Base-by-base conservation (phyloP, 2,113 vertebrate species). In the Eupsittula cactorum region DNA sequence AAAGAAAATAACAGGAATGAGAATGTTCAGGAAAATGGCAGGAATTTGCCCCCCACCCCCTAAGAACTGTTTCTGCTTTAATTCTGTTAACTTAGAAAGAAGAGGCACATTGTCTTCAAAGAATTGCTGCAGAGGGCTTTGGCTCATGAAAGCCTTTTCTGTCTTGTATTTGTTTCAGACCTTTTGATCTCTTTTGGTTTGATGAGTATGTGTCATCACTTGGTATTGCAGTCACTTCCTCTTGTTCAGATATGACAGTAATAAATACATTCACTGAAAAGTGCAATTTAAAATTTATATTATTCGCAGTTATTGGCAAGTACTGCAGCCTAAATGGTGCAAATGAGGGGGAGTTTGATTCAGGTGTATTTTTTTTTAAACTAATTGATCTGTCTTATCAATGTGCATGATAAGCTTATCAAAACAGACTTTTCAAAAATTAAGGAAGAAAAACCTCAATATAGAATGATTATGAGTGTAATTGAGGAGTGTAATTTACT, bases 401-500 rank as follows among this genome's bases (percentile, higher is more conserved):
- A 73, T 91, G 74, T 88, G 63, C 62, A 35, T 49, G 57, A 82
- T 85, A 85, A 82, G 44, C 84, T 93, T 93, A 92, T 86, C 74
- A 94, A 90, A 95, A 90, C 49, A 89, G 82, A 69, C 74, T 95
- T 95, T 63, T 76, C 62, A 82, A 95, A 92, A 87, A 93, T 89
- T 79, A 89, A 73, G 71, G 80, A 82, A 67, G 65, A 91, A 93
- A 95, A 93, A 93, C 71, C 41, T 92, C 86, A 81, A 93, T 95
- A 76, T 63, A 75, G 88, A 89, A 73, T 82, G 82, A 94, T 80
- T 82, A 28, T 63, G 62, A 74, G 75, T 91, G 78, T 95, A 95
- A 94, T 53, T 91, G 93, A 96, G 93, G 65, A 62, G 78, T 86
- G 49, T 88, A 95, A 91, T 97, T 93, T 88, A 92, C 95, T 95